Base-by-base conservation (phyloP, 2,888 invertebrate species). In the Oxystoma pomonae region DNA sequence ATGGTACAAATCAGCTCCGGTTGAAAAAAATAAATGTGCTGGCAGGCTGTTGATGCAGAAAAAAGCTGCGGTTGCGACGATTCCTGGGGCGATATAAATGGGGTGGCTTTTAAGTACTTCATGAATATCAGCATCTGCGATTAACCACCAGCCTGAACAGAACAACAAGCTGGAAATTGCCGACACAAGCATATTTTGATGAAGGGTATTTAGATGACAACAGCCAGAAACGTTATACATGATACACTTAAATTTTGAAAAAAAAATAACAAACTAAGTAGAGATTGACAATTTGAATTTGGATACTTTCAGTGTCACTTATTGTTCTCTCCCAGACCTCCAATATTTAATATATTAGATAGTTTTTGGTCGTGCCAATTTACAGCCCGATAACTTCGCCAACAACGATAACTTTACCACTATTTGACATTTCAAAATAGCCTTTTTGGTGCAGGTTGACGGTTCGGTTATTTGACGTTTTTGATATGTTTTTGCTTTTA, bases 81-180 rank as follows among this genome's bases (percentile, higher is more conserved):
- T 20, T 16, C 72, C 73, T 20, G 76, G 75, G 7, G 73, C 57
- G 22, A 70, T 66, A 63, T 75, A 75, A n/a, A 67, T 20, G 62
- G 49, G 64, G 17, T 67, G 57, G n/a, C 64, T 22, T 2, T 60
- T 35, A 19, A 72, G 63, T 2, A 67, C 60, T 20, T 61, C 55
- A 20, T 67, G 59, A 0, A 68, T 62, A 52, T 69, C 65, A n/a
- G 71, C 64, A 59, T 75, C 73, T n/a, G 74, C 70, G 63, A 75
- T 66, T n/a, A 75, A 59, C 75, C 76, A 76, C 76, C 76, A 76
- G 9, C 74, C 76, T 19, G 55, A 52, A 62, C 71, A 74, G 65
- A 76, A 75, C 22, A 75, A 52, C 5, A 70, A n/a, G 35, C 73
- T 70, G 5, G 73, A 67, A 17, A 69, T 19, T 21, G 57, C 58